Conservation (phyloP, 2,888 invertebrate genomes). For the Lissocephala sabroskyi region DNA sequence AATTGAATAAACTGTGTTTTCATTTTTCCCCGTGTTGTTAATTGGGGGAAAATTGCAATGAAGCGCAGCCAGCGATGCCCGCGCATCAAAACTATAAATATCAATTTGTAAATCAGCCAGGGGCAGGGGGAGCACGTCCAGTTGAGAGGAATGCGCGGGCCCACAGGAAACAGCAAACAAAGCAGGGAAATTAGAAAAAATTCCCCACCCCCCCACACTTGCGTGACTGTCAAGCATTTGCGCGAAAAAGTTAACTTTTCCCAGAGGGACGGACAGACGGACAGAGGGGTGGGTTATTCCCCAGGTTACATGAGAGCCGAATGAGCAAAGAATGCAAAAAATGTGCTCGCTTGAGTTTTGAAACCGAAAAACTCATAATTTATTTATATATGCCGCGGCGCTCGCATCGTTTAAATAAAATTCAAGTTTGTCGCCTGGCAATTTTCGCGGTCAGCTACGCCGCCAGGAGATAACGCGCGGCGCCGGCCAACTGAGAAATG, state of each 20-base stretch:
- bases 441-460: constrained; percentile 48
- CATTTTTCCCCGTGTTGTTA: no score
- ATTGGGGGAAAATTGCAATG: no score
- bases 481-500: neutral
- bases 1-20: no score
- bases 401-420: constrained; percentile 45
- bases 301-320: neutral
- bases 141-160: constrained; percentile 8
- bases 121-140: constrained; percentile 7
- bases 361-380: constrained; percentile 55
- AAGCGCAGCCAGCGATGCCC: no score
- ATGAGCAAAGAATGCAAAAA: constrained; percentile 33
- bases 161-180: constrained; percentile 59
- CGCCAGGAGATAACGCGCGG: constrained; percentile 33
- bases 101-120: neutral
- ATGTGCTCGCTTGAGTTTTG: no score
- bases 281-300: neutral
- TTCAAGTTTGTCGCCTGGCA: constrained; percentile 55
- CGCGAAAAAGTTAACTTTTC: constrained; percentile 31
- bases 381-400: constrained; percentile 55
- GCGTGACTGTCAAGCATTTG: constrained; percentile 51
- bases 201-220: constrained; percentile 14
- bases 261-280: neutral
- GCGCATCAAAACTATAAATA: no score
- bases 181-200: constrained; percentile 59